Evolutionary conservation across 2,888 invertebrate species (phyloP), one percentile per base, ranked within the genome.

Genomic region (Agrilus biguttatus): DNA sequence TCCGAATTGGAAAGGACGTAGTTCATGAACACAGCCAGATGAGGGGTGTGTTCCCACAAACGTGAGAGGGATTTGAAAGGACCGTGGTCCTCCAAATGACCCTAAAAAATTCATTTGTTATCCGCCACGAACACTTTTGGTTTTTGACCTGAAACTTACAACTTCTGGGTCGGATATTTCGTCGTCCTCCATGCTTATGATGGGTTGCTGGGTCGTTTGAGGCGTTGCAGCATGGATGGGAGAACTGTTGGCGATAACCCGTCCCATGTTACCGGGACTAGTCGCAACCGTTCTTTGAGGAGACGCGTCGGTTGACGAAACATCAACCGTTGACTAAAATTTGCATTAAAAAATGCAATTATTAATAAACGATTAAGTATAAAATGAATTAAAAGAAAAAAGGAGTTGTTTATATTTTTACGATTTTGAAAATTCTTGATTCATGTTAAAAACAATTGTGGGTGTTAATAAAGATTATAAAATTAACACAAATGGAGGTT

Each of bases 141-240:
- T 2, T 12, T 37, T n/a, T 3, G 21, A 8, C 7, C 13, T 8
- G 13, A 12, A 49, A 63, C 77, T 70, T 64, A 80, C 79, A 61
- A 81, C 78, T 67, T 89, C 88, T 55, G 85, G 83, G 56, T 89
- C 86, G 1, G 89, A 88, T 48, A 86, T 81, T 55, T 92, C 92
- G 58, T 93, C 93, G 59, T 93, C 93, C 62, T 95, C 93, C 88
- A 93, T 92, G 13, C 90, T 90, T 57, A 93, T 89, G 45, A 93
- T 92, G 37, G 83, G 81, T 61, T 83, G 76, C 59, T 86, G 87
- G 3, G 74, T 69, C 53, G 55, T 56, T 44, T 58, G 62, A 10
- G 65, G 57, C 32, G 59, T 65, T 39, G 67, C 66, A 19, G 66
- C 66, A 40, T 62, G 63, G 42, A 66, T 66, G 10, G 62, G 63